Base-by-base conservation (phyloP, 2,888 invertebrate genomes). In the Invenusta paracnida region DNA sequence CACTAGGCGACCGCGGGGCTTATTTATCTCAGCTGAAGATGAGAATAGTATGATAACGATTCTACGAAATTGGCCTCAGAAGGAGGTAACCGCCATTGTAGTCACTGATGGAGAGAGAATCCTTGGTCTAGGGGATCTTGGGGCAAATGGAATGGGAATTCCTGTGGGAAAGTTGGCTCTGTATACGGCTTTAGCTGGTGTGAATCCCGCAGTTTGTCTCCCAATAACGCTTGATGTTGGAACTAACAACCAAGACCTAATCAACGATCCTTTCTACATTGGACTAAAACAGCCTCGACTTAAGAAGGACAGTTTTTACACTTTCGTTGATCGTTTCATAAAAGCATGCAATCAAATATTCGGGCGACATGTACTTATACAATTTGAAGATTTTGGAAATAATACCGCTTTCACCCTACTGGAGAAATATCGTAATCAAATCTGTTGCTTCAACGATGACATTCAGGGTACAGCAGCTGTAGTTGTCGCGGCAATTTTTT, bases 81-180 rank as follows among this genome's bases (percentile, higher is more conserved):
- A 66, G 17, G 29, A 82, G 23, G 82, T 29, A 94, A n/a, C n/a
- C 91, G 93, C 92, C 0, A 92, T 93, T 85, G 96, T 97, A 11
- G 98, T 98, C 73, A 99, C 99, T 0, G 99, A 99, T 91, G 99
- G 99, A 23, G 98, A 99, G 92, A 94, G 99, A 85, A 99, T 99
- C 91, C 93, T 99, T 86, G 99, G 99, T 0, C 93, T 99, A 85
- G 99, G 99, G 0, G 99, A 99, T 92, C 93, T 98, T 88, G 99
- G 99, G 2, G 96, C 96, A 0, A 95, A 96, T 91, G 99, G 99
- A 13, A 99, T 99, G 97, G 99, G 98, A 86, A 99, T 99, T 90
- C 98, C 99, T 0, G 95, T 98, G 73, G 99, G 99, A 88, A 99
- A 99, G 92, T 93, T 99, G 88, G 94, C 98, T 0, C 93, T 99